Percentiles rank a stretch among this genome's conserved stretches.
phyloP scores from a whole-genome alignment of 1,140 invertebrate species.

The Medauroidea extradentata region DNA sequence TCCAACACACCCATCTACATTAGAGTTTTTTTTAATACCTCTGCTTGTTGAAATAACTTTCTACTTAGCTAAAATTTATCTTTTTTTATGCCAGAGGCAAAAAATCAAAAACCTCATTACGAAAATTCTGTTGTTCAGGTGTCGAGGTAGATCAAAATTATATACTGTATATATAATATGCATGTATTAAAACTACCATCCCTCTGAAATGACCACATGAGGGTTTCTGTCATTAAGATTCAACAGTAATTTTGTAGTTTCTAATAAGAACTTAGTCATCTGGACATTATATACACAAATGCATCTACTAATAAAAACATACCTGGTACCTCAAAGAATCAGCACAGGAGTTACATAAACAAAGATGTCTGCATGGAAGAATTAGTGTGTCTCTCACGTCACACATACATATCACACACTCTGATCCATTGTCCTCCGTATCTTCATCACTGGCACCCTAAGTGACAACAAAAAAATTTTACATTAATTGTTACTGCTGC shows the following conservation, averaged over 20 bases:
- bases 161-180: too few species aligned
- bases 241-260: not conserved
- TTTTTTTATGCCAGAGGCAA: not conserved
- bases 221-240: too few species aligned
- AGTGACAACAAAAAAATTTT: too few species aligned
- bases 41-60: too few species aligned
- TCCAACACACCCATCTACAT: too few species aligned
- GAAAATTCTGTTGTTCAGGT: too few species aligned
- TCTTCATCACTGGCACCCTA: slow-evolving; percentile 78
- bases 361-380: slow-evolving; percentile 95
- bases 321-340: slow-evolving; percentile 88
- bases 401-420: slow-evolving; percentile 99
- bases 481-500: too few species aligned
- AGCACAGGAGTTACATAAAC: slow-evolving; percentile 94
- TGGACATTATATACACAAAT: not conserved
- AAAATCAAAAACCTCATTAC: not conserved
- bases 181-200: too few species aligned
- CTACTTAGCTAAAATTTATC: not conserved
- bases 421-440: slow-evolving; percentile 91
- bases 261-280: not conserved
- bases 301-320: not conserved
- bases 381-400: slow-evolving; percentile 96
- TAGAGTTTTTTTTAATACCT: too few species aligned
- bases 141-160: too few species aligned
- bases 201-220: too few species aligned